Evolutionary conservation across 1,140 invertebrate species (phyloP), one percentile per base, ranked within the genome.

Genomic region (Bradysia coprophila): DNA sequence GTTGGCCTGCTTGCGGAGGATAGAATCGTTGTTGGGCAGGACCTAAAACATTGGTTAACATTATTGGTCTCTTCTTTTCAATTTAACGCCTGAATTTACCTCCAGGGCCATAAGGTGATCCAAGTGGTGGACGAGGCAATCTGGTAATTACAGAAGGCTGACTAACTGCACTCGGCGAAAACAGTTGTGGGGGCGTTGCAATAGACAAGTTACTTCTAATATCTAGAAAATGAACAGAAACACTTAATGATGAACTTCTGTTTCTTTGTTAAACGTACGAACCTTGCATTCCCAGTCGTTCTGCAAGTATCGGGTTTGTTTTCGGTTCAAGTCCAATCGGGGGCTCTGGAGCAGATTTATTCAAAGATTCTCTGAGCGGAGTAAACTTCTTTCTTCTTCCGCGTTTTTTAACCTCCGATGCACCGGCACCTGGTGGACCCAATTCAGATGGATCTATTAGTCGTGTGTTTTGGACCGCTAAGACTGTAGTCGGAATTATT

Each of bases 131-230:
- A 39, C 75, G 71, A 28, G 73, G 57, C 67, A 77, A 75, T 34
- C 72, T 63, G 2, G 72, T 76, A 15, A 76, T 75, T 1, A 75
- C 72, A 18, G 72, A 74, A 21, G 73, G 67, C 38, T 66, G 66
- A 38, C 63, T 53, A 39, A 49, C 50, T 49, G 47, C 1, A 50
- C 54, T 48, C 59, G 47, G 46, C 21, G 50, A 51, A 42, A 62
- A 67, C 1, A 65, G 59, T 48, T 65, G 60, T 6, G 64, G 61
- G 6, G 64, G 60, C 22, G 61, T 51, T 0, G 59, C 54, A 36
- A 62, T 54, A 24, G 37, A 32, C 31, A 53, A 13, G 11, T 18
- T 18, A 4, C 9, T 18, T 38, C 18, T 16, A 19, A 20, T 18
- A 20, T 5, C 36, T 38, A 38, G 13, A 28, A 28, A 28, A 28